Conservation (phyloP, 1,140 invertebrate species). For the Bombus haemorrhoidalis region DNA sequence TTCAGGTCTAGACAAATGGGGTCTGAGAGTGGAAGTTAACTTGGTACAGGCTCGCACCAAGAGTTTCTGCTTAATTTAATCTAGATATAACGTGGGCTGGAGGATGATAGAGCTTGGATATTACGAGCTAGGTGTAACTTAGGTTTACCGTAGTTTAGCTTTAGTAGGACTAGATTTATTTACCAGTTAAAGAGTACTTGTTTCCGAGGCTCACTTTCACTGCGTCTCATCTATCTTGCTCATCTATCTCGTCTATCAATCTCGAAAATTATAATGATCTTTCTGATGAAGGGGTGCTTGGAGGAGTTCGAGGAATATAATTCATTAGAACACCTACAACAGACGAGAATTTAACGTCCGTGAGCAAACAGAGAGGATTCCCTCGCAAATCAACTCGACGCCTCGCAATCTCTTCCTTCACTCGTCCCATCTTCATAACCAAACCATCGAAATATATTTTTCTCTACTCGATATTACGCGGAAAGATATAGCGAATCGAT, state of each 20-base stretch:
- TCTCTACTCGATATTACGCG: background rate
- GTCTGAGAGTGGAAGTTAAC: background rate
- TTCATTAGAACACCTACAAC: constrained; percentile 13
- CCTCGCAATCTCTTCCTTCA: background rate
- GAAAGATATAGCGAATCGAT: background rate
- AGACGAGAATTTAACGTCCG: background rate
- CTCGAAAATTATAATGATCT: constrained; percentile 28
- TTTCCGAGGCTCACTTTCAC: constrained; percentile 31
- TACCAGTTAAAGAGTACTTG: constrained; percentile 30
- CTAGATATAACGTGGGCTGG: background rate
- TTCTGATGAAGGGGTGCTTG: background rate
- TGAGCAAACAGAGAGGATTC: constrained; percentile 9
- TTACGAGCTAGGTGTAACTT: constrained; percentile 17
- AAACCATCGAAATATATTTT: background rate
- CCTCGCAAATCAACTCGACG: constrained; percentile 14
- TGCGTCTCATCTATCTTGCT: constrained; percentile 22
- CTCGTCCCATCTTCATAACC: too few species aligned
- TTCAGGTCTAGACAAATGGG: background rate
- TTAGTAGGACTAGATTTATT: constrained; percentile 17
- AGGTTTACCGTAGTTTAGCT: background rate
- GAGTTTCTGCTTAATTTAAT: constrained; percentile 26
- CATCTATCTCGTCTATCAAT: constrained; percentile 36
- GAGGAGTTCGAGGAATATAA: constrained; percentile 7
- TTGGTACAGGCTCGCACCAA: background rate
- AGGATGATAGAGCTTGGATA: background rate